phyloP scores from a whole-genome alignment of 92 coral and sea anemone species.

The Porites rus region DNA sequence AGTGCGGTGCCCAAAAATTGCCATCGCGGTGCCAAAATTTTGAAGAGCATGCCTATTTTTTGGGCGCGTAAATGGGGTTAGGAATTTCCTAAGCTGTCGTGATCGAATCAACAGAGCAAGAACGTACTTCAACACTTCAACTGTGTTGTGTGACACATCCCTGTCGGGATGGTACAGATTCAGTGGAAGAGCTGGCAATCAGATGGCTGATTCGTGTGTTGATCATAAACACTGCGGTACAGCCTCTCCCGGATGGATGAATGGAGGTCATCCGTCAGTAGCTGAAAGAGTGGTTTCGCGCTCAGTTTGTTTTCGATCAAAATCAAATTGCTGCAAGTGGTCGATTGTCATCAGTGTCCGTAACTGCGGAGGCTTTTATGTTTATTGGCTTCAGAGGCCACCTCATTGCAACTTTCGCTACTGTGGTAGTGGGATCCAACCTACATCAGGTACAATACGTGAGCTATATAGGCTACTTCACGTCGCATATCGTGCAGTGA shows the following conservation, averaged over 20 bases:
- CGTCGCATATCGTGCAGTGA: too few relatives aligned
- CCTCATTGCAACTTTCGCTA: background rate
- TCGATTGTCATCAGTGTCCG: background rate
- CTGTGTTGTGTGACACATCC: background rate
- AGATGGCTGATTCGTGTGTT: constrained; percentile 6
- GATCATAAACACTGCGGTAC: background rate
- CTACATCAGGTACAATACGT: too few relatives aligned
- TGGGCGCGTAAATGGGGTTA: too few relatives aligned
- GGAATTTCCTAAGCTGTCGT: too few relatives aligned
- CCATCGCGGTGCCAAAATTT: too few relatives aligned
- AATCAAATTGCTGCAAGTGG: background rate
- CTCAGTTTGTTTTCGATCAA: background rate
- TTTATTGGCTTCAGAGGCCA: background rate
- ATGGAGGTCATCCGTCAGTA: constrained; percentile 4
- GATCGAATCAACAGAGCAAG: background rate
- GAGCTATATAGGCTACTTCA: too few relatives aligned
- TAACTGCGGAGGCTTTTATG: constrained; percentile 3
- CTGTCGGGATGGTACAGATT: constrained; percentile 5
- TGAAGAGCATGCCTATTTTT: too few relatives aligned
- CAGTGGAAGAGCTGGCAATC: background rate
- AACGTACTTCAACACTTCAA: background rate
- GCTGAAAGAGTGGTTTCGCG: background rate
- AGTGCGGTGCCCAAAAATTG: too few relatives aligned
- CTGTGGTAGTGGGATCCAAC: background rate
- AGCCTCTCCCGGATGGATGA: background rate